Base-by-base conservation (phyloP, 1,140 invertebrate genomes). In the Pemphigus obesinymphae region DNA sequence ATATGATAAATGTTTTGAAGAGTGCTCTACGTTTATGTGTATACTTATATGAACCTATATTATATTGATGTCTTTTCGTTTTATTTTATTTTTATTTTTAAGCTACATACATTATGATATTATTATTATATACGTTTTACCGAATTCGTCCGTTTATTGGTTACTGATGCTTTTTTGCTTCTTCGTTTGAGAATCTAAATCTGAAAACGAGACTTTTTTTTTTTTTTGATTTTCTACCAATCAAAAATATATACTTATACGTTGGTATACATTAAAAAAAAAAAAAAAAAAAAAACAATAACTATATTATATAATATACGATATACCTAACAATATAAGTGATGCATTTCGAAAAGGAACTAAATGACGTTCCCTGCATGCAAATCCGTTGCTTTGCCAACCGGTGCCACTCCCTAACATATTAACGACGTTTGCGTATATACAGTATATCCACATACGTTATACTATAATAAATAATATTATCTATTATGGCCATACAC, bases 351-450 rank as follows among this genome's bases (percentile, higher is more conserved):
- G 53, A 55, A 80, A 80, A 45, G 76, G 76, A 61, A 80, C 76
- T 61, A 80, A 61, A 80, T 80, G 76, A 80, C 76, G 76, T 80
- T 80, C 76, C 55, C 76, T 80, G 76, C 76, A 80, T 80, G 76
- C 76, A 80, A 80, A 45, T 80, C 76, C 76, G 76, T 80, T 61
- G 76, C 76, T 80, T 80, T 63, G 55, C 76, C 76, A 61, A 63
- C 76, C 76, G 55, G 76, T 43, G 37, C 23, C 37, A 63, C 76
- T 45, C 76, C 55, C 37, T n/a, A 26, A 80, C 37, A 80, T n/a
- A n/a, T 37, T 37, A 43, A 70, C 40, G n/a, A 45, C 66, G 37
- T 37, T 66, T 66, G 20, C 63, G 23, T 37, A n/a, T n/a, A 20
- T 31, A 31, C 29, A 17, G 29, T 31, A n/a, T 66, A 37, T 13